A percentile compares a stretch with the other conserved stretches of the same genome.
Conservation (phyloP, 2,113 vertebrate genomes). For the Struthidea cinerea region DNA sequence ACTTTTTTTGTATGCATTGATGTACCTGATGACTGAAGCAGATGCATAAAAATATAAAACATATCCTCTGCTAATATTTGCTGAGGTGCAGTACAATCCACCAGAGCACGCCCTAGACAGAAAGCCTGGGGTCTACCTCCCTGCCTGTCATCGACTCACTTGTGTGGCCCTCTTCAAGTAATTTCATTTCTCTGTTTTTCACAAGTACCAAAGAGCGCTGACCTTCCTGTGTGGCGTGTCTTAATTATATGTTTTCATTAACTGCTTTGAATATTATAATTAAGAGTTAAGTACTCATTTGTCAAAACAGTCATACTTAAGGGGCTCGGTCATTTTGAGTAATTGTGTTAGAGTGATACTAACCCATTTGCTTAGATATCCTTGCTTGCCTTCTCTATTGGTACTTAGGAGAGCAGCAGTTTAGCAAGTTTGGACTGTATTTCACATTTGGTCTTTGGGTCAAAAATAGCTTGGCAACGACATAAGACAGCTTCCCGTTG, state of each 20-base stretch:
- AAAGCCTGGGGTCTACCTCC: background rate
- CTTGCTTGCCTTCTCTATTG: background rate
- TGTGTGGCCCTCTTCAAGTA: background rate
- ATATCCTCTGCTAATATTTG: background rate
- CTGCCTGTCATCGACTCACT: background rate
- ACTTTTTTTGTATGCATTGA: background rate
- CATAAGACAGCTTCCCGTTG: background rate
- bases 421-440: background rate
- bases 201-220: background rate
- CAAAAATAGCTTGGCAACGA: background rate
- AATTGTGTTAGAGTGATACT: background rate
- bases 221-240: background rate
- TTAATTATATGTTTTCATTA: constrained; percentile 5
- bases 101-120: background rate
- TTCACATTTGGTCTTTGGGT: background rate
- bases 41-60: background rate
- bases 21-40: background rate
- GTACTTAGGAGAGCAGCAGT: background rate
- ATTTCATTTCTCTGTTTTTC: background rate
- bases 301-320: background rate
- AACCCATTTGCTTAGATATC: background rate
- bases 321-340: background rate
- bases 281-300: background rate
- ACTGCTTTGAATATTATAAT: constrained; percentile 2
- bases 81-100: background rate